phyloP scores from a whole-genome alignment of 2,113 vertebrate genomes.

The Ptilorrhoa leucosticta region DNA sequence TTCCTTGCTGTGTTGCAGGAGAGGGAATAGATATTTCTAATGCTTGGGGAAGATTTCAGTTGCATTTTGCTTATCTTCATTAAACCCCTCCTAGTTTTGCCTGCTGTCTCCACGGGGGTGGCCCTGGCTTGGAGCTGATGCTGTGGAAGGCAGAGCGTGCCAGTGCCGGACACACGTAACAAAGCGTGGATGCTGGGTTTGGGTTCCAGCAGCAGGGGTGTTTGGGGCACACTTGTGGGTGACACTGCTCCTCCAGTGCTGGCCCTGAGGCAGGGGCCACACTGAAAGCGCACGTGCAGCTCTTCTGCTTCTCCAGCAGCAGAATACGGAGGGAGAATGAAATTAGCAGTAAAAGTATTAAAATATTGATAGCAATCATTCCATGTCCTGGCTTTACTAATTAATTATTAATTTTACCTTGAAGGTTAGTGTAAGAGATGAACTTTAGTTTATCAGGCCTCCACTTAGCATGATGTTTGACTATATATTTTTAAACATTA shows the following conservation, averaged over 20 bases:
- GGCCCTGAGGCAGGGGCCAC: background rate
- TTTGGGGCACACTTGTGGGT: background rate
- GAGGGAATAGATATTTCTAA: background rate
- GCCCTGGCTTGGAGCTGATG: background rate
- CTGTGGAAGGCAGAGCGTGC: background rate
- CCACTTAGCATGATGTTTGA: conserved; percentile 68
- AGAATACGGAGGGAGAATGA: conserved; percentile 59
- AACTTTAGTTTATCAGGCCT: conserved; percentile 72
- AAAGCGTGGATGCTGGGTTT: accelerated
- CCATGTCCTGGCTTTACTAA: conserved; percentile 80
- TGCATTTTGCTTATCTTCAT: background rate
- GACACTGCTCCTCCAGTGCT: background rate
- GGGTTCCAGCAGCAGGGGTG: background rate
- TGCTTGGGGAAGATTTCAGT: background rate
- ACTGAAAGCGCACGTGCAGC: conserved; percentile 42
- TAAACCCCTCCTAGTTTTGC: background rate
- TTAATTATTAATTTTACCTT: conserved; percentile 94
- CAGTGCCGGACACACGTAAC: background rate
- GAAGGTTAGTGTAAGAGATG: conserved; percentile 83
- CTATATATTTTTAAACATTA: conserved; percentile 44
- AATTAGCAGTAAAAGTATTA: conserved; percentile 78
- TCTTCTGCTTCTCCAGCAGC: conserved; percentile 45
- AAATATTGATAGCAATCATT: conserved; percentile 93
- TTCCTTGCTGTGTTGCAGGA: background rate
- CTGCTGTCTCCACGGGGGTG: accelerated